Percentiles rank a stretch among this genome's conserved stretches.
Conservation (phyloP, 1,140 invertebrate species). For the Drosophila ogumai region DNA sequence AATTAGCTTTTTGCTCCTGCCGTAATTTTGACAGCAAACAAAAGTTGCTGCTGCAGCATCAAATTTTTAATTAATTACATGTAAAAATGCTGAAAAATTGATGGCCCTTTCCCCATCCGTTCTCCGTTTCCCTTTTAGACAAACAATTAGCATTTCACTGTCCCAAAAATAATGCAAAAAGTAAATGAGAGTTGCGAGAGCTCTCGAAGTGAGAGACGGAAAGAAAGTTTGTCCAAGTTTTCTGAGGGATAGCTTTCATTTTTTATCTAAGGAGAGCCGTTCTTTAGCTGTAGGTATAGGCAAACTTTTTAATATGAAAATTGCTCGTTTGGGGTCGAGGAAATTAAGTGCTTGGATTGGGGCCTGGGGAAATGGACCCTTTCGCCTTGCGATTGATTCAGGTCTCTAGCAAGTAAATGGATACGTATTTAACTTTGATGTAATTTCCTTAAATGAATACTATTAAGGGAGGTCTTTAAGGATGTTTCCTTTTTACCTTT, state of each 20-base stretch:
- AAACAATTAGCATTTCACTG: constrained; percentile 72
- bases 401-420: background rate
- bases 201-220: constrained; percentile 10
- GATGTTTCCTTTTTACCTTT: background rate
- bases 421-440: constrained; percentile 8
- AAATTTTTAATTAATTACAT: constrained; percentile 81
- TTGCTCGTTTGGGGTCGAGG: constrained; percentile 48
- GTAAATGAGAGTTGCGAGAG: constrained; percentile 6
- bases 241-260: constrained; percentile 53
- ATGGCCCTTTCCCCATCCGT: constrained; percentile 8
- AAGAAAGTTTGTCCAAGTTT: constrained; percentile 62
- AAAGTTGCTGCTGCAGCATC: constrained; percentile 68
- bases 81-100: constrained; percentile 59
- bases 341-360: constrained; percentile 23
- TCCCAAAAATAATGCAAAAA: constrained; percentile 46
- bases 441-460: background rate
- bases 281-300: constrained; percentile 8
- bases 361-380: constrained; percentile 14
- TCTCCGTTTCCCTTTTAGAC: constrained; percentile 39
- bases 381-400: constrained; percentile 33
- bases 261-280: constrained; percentile 1
- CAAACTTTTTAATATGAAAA: constrained; percentile 79
- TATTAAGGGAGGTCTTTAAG: background rate
- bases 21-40: constrained; percentile 62
- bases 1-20: constrained; percentile 69